These are phyloP conservation scores for Dione juno DNA, from an alignment of 2,888 invertebrate genomes.

Conservation along the genomic window DNA sequence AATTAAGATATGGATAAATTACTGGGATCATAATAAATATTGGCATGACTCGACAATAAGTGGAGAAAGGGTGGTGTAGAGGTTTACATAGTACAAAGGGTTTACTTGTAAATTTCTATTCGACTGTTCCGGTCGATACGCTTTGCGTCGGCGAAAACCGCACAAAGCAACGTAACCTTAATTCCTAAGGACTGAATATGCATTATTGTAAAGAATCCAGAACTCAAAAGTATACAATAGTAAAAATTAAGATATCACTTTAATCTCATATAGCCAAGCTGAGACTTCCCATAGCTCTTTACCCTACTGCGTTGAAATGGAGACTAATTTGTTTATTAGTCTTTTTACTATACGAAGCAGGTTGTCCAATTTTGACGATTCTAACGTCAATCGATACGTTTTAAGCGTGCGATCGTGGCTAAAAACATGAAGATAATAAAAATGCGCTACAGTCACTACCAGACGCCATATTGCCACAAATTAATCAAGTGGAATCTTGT, in stretches of 20 bases:
- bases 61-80: constrained; percentile 53
- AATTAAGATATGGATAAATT: constrained; percentile 38
- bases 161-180: constrained; percentile 22
- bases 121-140: constrained; percentile 62
- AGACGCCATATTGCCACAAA: too few relatives aligned
- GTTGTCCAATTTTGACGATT: too few relatives aligned
- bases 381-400: too few relatives aligned
- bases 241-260: neutral
- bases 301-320: too few relatives aligned
- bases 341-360: too few relatives aligned
- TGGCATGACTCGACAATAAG: constrained; percentile 50
- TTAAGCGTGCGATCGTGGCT: too few relatives aligned
- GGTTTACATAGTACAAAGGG: constrained; percentile 58
- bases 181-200: neutral
- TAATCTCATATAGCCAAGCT: neutral
- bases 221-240: neutral
- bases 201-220: neutral
- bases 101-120: constrained; percentile 59
- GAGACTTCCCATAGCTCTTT: too few relatives aligned
- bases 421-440: too few relatives aligned
- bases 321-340: too few relatives aligned
- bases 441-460: too few relatives aligned
- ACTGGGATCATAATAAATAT: constrained; percentile 32
- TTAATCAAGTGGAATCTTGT: too few relatives aligned
- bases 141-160: constrained; percentile 30